A percentile compares a stretch with the other conserved stretches of the same genome.
Conservation (phyloP, 2,113 vertebrate species). For the Oceanodroma tethys region DNA sequence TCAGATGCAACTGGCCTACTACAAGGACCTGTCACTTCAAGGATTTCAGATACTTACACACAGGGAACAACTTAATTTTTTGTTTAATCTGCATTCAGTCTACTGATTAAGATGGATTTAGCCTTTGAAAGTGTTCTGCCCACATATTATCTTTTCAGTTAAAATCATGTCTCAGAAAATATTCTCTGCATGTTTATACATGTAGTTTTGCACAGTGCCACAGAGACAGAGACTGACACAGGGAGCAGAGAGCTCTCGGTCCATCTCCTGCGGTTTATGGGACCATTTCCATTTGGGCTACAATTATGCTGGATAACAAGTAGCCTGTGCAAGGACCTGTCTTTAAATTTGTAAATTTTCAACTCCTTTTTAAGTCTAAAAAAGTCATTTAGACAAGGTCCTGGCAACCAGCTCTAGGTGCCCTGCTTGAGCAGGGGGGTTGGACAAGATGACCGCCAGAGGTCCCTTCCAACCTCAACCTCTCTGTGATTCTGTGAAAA, state of each 20-base stretch:
- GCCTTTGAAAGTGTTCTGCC: not conserved
- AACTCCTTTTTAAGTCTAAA: not conserved
- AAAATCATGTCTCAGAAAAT: not conserved
- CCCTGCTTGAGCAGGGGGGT: not conserved
- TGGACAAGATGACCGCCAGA: not conserved
- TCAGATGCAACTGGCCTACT: not conserved
- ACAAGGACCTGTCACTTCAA: not conserved
- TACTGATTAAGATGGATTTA: not conserved
- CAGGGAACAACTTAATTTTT: not conserved
- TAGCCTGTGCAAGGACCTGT: not conserved
- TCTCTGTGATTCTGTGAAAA: not conserved
- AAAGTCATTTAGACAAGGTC: not conserved
- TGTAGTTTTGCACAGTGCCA: not conserved
- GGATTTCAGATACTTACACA: not conserved
- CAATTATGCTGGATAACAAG: not conserved
- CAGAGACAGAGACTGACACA: not conserved
- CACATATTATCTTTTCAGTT: not conserved
- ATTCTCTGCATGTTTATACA: not conserved
- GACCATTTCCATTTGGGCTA: not conserved
- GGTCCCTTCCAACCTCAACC: not conserved
- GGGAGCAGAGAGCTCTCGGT: not conserved
- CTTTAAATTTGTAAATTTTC: not conserved
- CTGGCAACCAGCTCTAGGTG: not conserved
- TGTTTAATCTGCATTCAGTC: not conserved
- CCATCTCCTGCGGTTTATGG: not conserved